A percentile compares a stretch with the other conserved stretches of the same genome.
Conservation (phyloP, 2,888 invertebrate species). For the Margaritifera margaritifera region DNA sequence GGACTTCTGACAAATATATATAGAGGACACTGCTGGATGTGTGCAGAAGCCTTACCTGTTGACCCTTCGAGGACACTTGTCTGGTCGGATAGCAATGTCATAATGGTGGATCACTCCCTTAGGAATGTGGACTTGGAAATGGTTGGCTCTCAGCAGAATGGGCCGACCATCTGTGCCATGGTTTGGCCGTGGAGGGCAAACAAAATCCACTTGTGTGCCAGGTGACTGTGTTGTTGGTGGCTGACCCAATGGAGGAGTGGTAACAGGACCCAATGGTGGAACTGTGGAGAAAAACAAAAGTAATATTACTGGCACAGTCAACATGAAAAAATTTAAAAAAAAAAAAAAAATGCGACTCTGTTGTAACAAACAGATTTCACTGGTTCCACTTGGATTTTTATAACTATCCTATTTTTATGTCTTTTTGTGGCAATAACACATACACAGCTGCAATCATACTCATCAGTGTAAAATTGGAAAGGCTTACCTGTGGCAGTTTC, state of each 20-base stretch:
- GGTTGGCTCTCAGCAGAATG: constrained; percentile 97
- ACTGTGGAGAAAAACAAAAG: constrained; percentile 19
- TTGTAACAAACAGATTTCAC: too few species aligned
- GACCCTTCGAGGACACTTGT: constrained; percentile 99
- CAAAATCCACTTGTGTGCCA: constrained; percentile 51
- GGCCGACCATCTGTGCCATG: constrained; percentile 97
- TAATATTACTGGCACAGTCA: too few species aligned
- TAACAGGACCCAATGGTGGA: constrained; percentile 56
- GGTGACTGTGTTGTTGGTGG: constrained; percentile 40
- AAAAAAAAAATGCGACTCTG: too few species aligned
- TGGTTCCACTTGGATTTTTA: too few species aligned
- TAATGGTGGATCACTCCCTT: constrained; percentile 98
- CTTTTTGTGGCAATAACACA: too few species aligned
- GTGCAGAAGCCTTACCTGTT: constrained; percentile 74
- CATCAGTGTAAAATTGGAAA: too few species aligned
- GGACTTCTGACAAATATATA: too few species aligned
- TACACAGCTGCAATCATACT: too few species aligned
- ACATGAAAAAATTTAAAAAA: too few species aligned
- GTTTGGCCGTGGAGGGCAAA: constrained; percentile 82
- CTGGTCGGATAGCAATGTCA: constrained; percentile 98
- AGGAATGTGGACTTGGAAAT: constrained; percentile 99
- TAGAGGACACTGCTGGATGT: too few species aligned
- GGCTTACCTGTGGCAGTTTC: too few species aligned
- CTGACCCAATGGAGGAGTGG: constrained; percentile 65
- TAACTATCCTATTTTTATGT: too few species aligned